Percentiles rank a stretch among this genome's conserved stretches.
Conservation (phyloP, 2,797 vertebrate species). For the Eurystomus glaucurus region DNA sequence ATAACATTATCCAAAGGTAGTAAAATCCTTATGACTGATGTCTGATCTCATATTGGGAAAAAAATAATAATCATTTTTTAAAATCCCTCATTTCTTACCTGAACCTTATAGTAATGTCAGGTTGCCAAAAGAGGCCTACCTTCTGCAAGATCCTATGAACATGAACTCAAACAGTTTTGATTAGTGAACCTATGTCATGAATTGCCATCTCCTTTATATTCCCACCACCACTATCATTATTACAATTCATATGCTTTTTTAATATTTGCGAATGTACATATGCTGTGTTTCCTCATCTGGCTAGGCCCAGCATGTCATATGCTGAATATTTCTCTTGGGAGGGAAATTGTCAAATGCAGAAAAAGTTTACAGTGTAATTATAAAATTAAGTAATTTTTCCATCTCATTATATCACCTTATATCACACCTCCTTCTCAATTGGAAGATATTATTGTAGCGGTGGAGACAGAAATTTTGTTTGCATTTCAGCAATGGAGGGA, state of each 20-base stretch:
- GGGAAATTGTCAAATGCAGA: background rate
- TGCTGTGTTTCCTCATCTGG: background rate
- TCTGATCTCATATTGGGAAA: background rate
- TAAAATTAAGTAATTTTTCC: background rate
- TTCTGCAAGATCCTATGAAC: background rate
- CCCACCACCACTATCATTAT: background rate
- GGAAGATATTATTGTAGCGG: background rate
- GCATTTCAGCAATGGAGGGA: background rate
- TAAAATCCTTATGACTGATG: conserved; percentile 33
- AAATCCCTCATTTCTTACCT: background rate
- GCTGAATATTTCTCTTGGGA: conserved; percentile 3
- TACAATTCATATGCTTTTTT: background rate
- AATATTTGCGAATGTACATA: background rate
- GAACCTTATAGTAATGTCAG: background rate
- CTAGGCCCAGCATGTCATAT: background rate
- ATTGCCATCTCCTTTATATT: conserved; percentile 6
- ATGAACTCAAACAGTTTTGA: conserved; percentile 5
- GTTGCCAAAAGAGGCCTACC: background rate
- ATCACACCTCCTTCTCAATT: background rate
- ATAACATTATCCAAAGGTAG: conserved; percentile 18
- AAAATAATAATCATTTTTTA: background rate
- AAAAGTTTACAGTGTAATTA: background rate
- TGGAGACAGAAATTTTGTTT: background rate
- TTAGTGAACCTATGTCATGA: conserved; percentile 4
- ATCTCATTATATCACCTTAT: background rate